Percentiles rank a stretch among this genome's conserved stretches.
These are phyloP conservation scores for Chrysopa pallens DNA, from an alignment of 1,140 invertebrate species.

Conservation along the genomic window DNA sequence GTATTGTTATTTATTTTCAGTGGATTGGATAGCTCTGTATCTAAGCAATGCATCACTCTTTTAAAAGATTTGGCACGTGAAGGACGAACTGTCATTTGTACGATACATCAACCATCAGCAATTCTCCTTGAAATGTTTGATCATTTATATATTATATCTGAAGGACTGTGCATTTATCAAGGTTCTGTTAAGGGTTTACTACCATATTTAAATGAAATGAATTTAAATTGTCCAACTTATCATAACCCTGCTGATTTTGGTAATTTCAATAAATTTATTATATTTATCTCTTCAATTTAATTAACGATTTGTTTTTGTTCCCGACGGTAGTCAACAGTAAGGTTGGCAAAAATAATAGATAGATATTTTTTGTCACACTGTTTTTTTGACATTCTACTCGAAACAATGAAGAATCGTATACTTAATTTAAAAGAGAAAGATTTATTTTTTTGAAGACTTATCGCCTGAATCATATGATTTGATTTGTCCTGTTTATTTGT, in stretches of 20 bases:
- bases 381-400: too few species aligned
- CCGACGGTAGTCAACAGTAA: too few species aligned
- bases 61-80: conserved; percentile 54
- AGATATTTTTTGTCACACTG: too few species aligned
- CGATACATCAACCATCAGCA: conserved; percentile 84
- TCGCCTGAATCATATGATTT: too few species aligned
- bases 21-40: conserved; percentile 71
- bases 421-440: too few species aligned
- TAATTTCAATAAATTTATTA: conserved; percentile 27
- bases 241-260: conserved; percentile 84
- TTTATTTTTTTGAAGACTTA: too few species aligned
- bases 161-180: conserved; percentile 68
- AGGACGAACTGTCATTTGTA: conserved; percentile 54
- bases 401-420: too few species aligned
- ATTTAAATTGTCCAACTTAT: conserved; percentile 63
- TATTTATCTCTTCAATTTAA: too few species aligned
- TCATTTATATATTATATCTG: conserved; percentile 63
- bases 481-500: too few species aligned
- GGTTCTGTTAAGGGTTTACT: conserved; percentile 54
- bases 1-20: conserved; percentile 23
- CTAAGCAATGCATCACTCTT: conserved; percentile 60
- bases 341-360: too few species aligned
- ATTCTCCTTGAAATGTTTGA: conserved; percentile 80
- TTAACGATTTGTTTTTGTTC: too few species aligned
- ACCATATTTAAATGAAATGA: conserved; percentile 52